Conservation (phyloP, 2,888 invertebrate species). For the Amiota communis region DNA sequence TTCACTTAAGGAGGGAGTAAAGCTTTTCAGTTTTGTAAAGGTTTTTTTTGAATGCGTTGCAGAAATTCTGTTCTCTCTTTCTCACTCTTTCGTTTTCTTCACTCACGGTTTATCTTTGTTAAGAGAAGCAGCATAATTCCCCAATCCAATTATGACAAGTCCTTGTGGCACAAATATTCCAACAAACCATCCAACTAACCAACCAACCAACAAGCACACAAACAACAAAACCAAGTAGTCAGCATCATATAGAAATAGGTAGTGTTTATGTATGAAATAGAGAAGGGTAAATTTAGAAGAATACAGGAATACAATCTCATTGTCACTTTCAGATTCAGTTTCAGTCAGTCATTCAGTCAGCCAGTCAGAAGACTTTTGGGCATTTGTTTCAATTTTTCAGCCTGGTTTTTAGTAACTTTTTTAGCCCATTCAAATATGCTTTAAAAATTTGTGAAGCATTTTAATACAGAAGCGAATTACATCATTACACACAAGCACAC, state of each 20-base stretch:
- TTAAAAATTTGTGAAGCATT: conserved; percentile 2
- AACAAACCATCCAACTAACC: no score
- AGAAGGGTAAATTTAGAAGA: background rate
- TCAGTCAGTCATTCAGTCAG: background rate
- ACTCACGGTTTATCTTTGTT: background rate
- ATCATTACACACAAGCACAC: conserved; percentile 15
- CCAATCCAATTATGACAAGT: conserved; percentile 13
- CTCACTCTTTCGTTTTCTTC: background rate
- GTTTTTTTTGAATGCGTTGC: no score
- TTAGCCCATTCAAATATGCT: conserved; percentile 4
- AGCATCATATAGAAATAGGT: background rate
- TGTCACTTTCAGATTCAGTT: background rate
- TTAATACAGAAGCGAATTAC: background rate
- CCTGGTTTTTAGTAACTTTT: background rate
- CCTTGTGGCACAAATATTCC: no score
- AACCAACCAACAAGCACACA: background rate
- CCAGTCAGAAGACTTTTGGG: background rate
- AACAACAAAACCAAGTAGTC: background rate
- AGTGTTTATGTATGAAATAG: background rate
- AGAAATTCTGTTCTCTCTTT: background rate
- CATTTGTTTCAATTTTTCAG: background rate
- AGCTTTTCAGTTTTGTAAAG: no score
- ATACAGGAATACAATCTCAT: background rate
- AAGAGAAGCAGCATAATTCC: conserved; percentile 10
- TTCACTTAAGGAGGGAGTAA: no score